Percentiles rank a stretch among this genome's conserved stretches.
Conservation (phyloP, 2,797 vertebrate species). For the Telmatherina bonti region DNA sequence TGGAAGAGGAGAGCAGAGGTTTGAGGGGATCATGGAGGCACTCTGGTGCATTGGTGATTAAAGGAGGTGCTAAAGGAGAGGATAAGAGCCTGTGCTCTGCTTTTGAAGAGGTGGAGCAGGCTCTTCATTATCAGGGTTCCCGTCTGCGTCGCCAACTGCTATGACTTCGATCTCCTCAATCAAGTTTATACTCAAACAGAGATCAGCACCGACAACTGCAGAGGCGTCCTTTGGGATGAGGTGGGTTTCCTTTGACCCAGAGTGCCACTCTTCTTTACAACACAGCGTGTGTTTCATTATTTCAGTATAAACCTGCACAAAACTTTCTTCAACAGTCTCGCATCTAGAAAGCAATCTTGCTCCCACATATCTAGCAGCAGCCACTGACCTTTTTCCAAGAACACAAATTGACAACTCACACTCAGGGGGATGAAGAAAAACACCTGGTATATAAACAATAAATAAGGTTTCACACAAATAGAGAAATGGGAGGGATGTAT, state of each 20-base stretch:
- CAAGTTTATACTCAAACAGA: constrained; percentile 37
- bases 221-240: constrained; percentile 17
- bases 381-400: constrained; percentile 17
- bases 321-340: constrained; percentile 15
- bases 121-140: constrained; percentile 33
- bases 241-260: constrained; percentile 34
- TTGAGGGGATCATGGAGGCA: constrained; percentile 39
- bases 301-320: constrained; percentile 18
- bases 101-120: constrained; percentile 43
- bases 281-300: constrained; percentile 14
- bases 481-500: background rate
- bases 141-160: constrained; percentile 26
- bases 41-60: constrained; percentile 52
- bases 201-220: constrained; percentile 34
- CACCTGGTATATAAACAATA: too few relatives aligned
- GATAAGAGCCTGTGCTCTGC: constrained; percentile 23
- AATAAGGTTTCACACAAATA: background rate
- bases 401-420: background rate
- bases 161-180: constrained; percentile 34
- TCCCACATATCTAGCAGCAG: background rate
- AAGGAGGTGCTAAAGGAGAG: constrained; percentile 47
- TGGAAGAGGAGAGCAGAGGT: constrained; percentile 48
- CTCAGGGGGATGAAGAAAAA: background rate
- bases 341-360: constrained; percentile 17
- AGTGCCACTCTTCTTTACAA: constrained; percentile 12